Base-by-base conservation (phyloP, 53 echinoderm and acorn worm species). In the Patiria pectinifera region DNA sequence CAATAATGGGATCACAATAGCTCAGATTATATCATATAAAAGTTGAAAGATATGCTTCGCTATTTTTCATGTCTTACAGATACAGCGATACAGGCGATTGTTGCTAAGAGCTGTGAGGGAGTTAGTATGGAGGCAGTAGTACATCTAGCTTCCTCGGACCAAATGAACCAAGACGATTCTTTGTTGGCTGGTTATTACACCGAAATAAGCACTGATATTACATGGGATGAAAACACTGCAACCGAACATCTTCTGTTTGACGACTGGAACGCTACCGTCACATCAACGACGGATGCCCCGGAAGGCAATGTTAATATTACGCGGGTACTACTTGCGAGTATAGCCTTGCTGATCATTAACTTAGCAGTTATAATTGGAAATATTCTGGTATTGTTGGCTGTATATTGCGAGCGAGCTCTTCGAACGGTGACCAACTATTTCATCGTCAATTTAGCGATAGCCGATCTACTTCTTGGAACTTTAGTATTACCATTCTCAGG, bases 401-500 rank as follows among this genome's bases (percentile, higher is more conserved):
- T 98, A 0, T 92, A 91, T 15, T 94, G 86, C 63, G 98, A 98
- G 48, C 92, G 95, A 26, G 88, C 95, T 45, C 95, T 98, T 19
- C 92, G 95, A 23, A 96, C 96, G 7, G 92, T 95, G 3, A 98
- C 98, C 18, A 95, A 94, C 80, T 98, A 94, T 70, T 97, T 97
- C 74, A 97, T 97, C 61, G 94, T 94, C 25, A 97, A 97, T 77
- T 83, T 97, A 45, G 96, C 98, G 12, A 89, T 96, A 58, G 98
- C 98, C 10, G 98, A 98, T 91, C 89, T 98, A 58, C 95, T 98
- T 16, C 92, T 98, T 44, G 98, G 98, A 12, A 95, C 95, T 10
- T 91, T 95, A 13, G 98, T 98, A 12, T 88, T 98, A 47, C 98
- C 98, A 22, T 98, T 98, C 69, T 95, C 96, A 5, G 94, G 96